Percentiles rank a stretch among this genome's conserved stretches.
These are phyloP conservation scores for Platyrinchus mystaceus DNA, from an alignment of 2,797 vertebrate species.

Conservation along the genomic window DNA sequence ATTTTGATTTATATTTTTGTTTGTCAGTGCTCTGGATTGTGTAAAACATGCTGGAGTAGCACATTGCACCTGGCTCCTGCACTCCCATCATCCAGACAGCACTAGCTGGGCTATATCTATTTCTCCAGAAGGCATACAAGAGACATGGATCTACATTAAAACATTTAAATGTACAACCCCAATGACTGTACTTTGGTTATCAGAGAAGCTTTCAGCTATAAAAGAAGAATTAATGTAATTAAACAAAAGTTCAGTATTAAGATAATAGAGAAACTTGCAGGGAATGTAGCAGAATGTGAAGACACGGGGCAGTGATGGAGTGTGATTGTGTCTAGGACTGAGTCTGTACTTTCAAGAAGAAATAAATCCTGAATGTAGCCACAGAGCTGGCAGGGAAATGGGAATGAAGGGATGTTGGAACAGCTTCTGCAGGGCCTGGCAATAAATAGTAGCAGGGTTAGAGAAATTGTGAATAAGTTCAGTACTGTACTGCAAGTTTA, in stretches of 20 bases:
- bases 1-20: neutral
- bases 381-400: neutral
- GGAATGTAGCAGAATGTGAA: neutral
- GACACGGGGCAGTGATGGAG: neutral
- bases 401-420: neutral
- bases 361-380: constrained; percentile 23
- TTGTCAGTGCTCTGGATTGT: neutral
- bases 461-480: neutral
- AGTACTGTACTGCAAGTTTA: neutral
- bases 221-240: neutral
- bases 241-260: neutral
- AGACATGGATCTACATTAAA: neutral
- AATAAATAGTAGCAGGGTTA: neutral
- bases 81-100: neutral
- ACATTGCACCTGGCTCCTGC: neutral
- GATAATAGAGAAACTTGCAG: neutral
- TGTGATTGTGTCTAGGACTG: neutral
- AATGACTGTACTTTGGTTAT: neutral
- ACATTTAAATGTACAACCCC: neutral
- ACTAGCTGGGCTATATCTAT: neutral
- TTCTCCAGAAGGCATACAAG: neutral
- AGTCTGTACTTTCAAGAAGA: constrained; percentile 3
- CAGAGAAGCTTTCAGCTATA: neutral
- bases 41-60: neutral
- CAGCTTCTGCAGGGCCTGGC: neutral